A percentile compares a stretch with the other conserved stretches of the same genome.
These are phyloP conservation scores for Podiceps cristatus DNA, from an alignment of 2,113 vertebrate species.

Conservation along the genomic window DNA sequence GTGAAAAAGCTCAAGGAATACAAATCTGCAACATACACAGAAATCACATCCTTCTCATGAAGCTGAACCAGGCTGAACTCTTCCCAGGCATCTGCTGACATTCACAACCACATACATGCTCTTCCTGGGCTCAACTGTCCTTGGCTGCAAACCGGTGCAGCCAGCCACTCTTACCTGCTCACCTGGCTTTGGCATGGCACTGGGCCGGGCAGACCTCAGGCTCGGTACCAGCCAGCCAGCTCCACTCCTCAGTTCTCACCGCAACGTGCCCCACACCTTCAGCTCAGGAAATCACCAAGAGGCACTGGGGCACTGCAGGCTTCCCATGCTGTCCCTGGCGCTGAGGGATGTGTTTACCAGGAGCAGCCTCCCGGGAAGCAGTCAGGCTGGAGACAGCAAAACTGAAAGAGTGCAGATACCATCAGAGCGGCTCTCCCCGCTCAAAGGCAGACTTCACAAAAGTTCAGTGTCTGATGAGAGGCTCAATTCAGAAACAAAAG, in stretches of 20 bases:
- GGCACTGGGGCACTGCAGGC: not conserved
- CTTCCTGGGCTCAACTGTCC: not conserved
- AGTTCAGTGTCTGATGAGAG: conserved; percentile 6
- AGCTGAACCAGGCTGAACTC: not conserved
- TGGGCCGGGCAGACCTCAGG: not conserved
- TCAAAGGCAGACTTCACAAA: not conserved
- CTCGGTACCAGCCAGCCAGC: fast-evolving
- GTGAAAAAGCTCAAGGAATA: not conserved
- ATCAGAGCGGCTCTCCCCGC: not conserved
- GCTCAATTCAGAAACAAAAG: not conserved
- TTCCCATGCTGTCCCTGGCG: fast-evolving
- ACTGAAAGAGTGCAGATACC: not conserved
- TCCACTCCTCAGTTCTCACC: not conserved
- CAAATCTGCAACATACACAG: fast-evolving
- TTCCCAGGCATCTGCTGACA: not conserved
- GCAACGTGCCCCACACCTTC: fast-evolving
- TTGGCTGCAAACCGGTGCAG: not conserved
- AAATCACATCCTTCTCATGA: not conserved
- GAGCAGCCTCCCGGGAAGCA: not conserved
- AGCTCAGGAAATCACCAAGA: not conserved
- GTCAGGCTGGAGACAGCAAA: not conserved
- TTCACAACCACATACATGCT: not conserved
- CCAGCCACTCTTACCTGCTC: not conserved
- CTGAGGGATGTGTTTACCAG: not conserved
- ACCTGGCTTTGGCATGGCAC: not conserved